Evolutionary conservation across 2,113 vertebrate genomes (phyloP), one percentile per base, ranked within the genome.

Genomic region (Crotalus helleri): DNA sequence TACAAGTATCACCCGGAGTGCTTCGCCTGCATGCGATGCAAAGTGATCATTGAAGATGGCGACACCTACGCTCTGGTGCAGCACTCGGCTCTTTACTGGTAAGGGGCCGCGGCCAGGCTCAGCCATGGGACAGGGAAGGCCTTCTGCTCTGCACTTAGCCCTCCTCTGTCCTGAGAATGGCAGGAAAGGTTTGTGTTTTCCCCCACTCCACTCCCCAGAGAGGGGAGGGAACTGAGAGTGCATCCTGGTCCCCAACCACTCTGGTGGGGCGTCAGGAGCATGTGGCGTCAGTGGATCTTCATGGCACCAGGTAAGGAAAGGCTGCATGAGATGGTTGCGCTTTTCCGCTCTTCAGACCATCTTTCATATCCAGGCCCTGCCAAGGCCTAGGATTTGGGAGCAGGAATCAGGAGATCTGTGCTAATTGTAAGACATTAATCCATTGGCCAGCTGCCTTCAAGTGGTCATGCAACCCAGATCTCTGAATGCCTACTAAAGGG

Each of bases 1-100:
- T 99, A 99, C 98, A 99, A 99, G 96, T 99, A 99, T 96, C 99
- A 99, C 96, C 99, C 99, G 0, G 99, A 99, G 96, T 99, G 99
- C 96, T 99, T 99, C 94, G 98, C 98, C 19, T 99, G 99, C 93
- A 98, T 99, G 97, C 98, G 98, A 96, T 99, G 99, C 97, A 99
- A 98, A 96, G 98, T 99, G 97, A 98, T 99, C 96, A 99, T 99
- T 39, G 99, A 99, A 89, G 99, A 99, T 93, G 97, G 98, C 58
- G 99, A 99, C 86, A 98, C 99, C 0, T 99, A 99, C 0, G 99
- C 99, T 0, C 98, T 99, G 17, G 99, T 99, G 55, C 98, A 99
- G 90, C 98, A 98, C 85, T 98, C 98, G 44, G 98, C 98, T 90
- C 98, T 99, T 4, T 99, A 99, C 97, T 99, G 99, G 99, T 99